These are phyloP conservation scores for Sinosuthora webbiana DNA, from an alignment of 2,113 vertebrate species.

Conservation along the genomic window DNA sequence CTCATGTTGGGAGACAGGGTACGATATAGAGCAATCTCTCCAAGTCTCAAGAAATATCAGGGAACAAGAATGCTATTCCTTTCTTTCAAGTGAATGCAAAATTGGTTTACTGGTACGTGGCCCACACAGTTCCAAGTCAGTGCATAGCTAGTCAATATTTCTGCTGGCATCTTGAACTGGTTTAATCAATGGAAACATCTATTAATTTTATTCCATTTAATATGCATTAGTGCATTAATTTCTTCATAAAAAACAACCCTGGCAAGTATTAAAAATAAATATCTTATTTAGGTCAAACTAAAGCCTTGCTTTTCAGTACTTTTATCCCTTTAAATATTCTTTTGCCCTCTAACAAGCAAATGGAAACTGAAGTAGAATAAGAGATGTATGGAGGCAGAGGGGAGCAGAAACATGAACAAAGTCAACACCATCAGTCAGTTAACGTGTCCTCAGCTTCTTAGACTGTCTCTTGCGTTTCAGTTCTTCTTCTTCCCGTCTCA, in stretches of 20 bases:
- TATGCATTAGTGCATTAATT: slow-evolving; percentile 69
- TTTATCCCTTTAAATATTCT: slow-evolving; percentile 59
- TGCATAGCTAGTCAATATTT: slow-evolving; percentile 74
- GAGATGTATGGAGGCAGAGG: slow-evolving; percentile 44
- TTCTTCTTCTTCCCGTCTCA: slow-evolving; percentile 85
- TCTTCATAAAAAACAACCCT: slow-evolving; percentile 62
- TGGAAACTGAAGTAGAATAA: slow-evolving; percentile 58
- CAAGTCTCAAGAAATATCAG: slow-evolving; percentile 25
- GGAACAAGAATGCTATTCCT: slow-evolving; percentile 32
- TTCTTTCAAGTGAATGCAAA: slow-evolving; percentile 44
- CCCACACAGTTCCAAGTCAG: slow-evolving; percentile 51
- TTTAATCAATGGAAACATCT: slow-evolving; percentile 55
- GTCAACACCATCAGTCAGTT: slow-evolving; percentile 7
- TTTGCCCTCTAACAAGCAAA: slow-evolving; percentile 61
- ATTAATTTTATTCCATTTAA: slow-evolving; percentile 41
- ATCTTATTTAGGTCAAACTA: slow-evolving; percentile 65
- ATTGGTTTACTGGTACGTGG: slow-evolving; percentile 31
- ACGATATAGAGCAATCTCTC: background rate
- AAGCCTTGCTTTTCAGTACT: slow-evolving; percentile 61
- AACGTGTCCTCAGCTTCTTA: slow-evolving; percentile 82
- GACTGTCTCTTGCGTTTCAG: slow-evolving; percentile 73
- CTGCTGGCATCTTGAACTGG: slow-evolving; percentile 68
- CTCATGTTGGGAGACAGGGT: background rate
- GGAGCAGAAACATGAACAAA: slow-evolving; percentile 43
- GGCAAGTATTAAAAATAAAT: slow-evolving; percentile 70